Evolutionary conservation across 2,888 invertebrate genomes (phyloP), one percentile per base, ranked within the genome.

Genomic region (Bugulina stolonifera): DNA sequence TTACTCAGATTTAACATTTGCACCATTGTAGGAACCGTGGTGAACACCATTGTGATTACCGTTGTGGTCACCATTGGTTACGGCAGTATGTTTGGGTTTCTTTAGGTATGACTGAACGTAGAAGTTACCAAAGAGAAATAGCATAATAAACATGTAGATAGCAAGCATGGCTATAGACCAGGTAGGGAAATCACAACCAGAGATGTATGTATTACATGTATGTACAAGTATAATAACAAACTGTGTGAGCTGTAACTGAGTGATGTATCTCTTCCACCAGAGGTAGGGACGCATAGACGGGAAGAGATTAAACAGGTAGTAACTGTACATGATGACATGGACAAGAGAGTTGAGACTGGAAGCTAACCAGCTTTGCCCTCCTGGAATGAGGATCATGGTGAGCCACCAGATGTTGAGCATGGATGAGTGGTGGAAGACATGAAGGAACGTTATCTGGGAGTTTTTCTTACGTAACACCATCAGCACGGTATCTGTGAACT

Each of bases 351-450:
- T 95, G 35, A 93, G 90, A 90, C 93, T 91, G 0, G 93, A 91
- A 1, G 81, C 80, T 73, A 82, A 80, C 78, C 79, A 81, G 3
- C 94, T 91, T 55, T 94, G 93, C 71, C 83, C 83, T 2, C 83
- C 83, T 18, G 83, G 83, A 35, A 80, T 81, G 76, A 82, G 83
- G 73, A 80, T 79, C 75, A 81, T 79, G 57, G 94, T 93, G 93
- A 93, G 95, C 94, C 94, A 96, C 93, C 94, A 94, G 73, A 95
- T 89, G 1, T 91, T 90, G 82, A 95, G 92, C 93, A 96, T 96
- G 5, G 93, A 92, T 32, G 93, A 92, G 82, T 96, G 95, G 83
- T 96, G 95, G 83, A 94, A 96, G 0, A 94, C 91, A 80, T 96
- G 95, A 1, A 96, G 88, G 86, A 94, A 94, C 29, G 93, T 93